Conservation (phyloP, 2,888 invertebrate species). For the Clostera curtula region DNA sequence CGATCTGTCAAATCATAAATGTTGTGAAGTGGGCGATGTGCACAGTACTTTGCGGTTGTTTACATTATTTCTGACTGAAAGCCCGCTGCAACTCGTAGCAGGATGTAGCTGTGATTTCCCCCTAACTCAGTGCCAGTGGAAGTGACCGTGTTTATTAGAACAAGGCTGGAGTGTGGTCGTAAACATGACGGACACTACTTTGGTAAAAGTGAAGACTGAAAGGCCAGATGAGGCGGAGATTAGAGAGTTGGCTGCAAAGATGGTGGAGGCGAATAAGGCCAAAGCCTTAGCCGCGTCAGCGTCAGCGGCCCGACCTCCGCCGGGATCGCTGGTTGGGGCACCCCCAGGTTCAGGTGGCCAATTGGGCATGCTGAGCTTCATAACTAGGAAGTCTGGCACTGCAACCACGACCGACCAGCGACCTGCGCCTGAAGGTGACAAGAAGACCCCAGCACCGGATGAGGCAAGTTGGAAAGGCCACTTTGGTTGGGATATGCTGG, state of each 20-base stretch:
- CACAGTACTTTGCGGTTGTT: constrained; percentile 44
- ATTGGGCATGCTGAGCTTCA: constrained; percentile 77
- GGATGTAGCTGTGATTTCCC: constrained; percentile 47
- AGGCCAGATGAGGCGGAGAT: constrained; percentile 91
- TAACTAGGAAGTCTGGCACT: constrained; percentile 65
- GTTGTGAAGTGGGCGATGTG: constrained; percentile 44
- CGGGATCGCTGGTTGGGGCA: constrained; percentile 51
- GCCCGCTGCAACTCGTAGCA: constrained; percentile 32
- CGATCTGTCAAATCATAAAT: constrained; percentile 55
- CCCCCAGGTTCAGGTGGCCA: constrained; percentile 58
- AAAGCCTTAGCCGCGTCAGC: constrained; percentile 67
- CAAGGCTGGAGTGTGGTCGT: constrained; percentile 11
- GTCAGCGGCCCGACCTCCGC: constrained; percentile 67
- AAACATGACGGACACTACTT: constrained; percentile 44
- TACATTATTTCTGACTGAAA: constrained; percentile 48
- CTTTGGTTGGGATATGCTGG: constrained; percentile 94
- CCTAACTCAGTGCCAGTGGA: constrained; percentile 13
- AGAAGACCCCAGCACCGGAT: constrained; percentile 73
- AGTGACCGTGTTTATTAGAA: constrained; percentile 11
- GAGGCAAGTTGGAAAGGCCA: constrained; percentile 86
- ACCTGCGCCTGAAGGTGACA: constrained; percentile 45
- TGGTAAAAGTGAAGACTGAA: constrained; percentile 80
- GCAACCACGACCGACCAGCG: constrained; percentile 36
- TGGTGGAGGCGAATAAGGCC: constrained; percentile 88
- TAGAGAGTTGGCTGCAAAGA: constrained; percentile 88